A percentile compares a stretch with the other conserved stretches of the same genome.
Evolutionary conservation across 2,888 invertebrate genomes (phyloP).

Genomic region (Strigamia transsilvanica): DNA sequence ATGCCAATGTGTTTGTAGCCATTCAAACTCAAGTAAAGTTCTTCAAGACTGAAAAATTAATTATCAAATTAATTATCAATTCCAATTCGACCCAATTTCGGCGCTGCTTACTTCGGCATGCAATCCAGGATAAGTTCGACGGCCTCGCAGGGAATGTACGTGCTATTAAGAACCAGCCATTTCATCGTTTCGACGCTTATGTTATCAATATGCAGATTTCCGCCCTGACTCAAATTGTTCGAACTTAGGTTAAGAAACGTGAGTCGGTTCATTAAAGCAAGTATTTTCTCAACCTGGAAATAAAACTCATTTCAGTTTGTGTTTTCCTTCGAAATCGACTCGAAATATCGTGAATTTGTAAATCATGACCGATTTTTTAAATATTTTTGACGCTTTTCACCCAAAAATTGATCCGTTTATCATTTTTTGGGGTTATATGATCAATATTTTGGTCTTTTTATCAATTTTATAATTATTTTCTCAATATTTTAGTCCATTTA

Average conservation of each 20-base stretch:
- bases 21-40: conserved; percentile 91
- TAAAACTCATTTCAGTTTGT: conserved; percentile 32
- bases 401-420: too few species aligned
- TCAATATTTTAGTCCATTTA: too few species aligned
- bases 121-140: conserved; percentile 74
- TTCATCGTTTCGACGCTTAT: conserved; percentile 62
- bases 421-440: too few species aligned
- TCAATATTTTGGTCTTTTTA: too few species aligned
- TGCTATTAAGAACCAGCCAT: conserved; percentile 86
- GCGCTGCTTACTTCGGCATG: conserved; percentile 62
- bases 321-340: conserved; percentile 57
- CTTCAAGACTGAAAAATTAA: conserved; percentile 72
- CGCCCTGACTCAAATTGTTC: conserved; percentile 72
- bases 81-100: background rate
- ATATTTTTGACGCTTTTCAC: too few species aligned
- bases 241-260: conserved; percentile 92
- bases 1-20: conserved; percentile 81
- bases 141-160: conserved; percentile 84
- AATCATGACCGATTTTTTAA: too few species aligned
- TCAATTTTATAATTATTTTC: too few species aligned
- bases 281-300: conserved; percentile 80
- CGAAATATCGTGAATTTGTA: too few species aligned
- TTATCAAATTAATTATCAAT: too few species aligned
- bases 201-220: conserved; percentile 54
- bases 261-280: conserved; percentile 86